Percentiles rank a stretch among this genome's conserved stretches.
These are phyloP conservation scores for Coreoperca whiteheadi DNA, from an alignment of 2,113 vertebrate genomes.

Conservation along the genomic window DNA sequence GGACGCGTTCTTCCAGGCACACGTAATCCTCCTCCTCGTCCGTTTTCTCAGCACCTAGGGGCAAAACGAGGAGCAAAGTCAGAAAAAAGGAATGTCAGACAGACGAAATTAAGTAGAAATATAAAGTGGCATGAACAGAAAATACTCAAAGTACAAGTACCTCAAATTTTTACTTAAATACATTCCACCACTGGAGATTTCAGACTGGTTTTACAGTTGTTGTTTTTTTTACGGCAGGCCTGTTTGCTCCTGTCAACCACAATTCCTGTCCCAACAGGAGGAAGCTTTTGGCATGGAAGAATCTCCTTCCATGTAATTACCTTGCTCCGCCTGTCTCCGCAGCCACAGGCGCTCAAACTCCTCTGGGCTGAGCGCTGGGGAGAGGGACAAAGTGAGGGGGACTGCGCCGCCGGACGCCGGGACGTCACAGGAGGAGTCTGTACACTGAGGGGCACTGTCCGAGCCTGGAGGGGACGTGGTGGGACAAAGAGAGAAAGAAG, in stretches of 20 bases:
- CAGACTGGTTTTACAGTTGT: not conserved
- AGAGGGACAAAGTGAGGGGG: slow-evolving; percentile 59
- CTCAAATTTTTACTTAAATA: not conserved
- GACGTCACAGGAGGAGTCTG: slow-evolving; percentile 17
- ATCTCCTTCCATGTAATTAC: slow-evolving; percentile 37
- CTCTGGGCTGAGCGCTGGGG: slow-evolving; percentile 69
- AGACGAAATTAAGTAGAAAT: not conserved
- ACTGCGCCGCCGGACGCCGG: not conserved
- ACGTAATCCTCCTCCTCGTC: slow-evolving; percentile 70
- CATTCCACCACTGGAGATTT: not conserved
- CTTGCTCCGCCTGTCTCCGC: slow-evolving; percentile 42
- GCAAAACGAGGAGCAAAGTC: not conserved
- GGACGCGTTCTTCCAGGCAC: slow-evolving; percentile 80
- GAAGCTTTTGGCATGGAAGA: not conserved
- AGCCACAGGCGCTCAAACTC: slow-evolving; percentile 77
- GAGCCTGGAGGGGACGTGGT: slow-evolving; percentile 20
- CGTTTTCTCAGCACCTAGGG: slow-evolving; percentile 37
- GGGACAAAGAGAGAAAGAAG: not conserved
- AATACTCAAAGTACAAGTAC: not conserved
- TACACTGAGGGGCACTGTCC: not conserved
- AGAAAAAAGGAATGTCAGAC: not conserved
- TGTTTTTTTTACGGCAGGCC: not conserved
- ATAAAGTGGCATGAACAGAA: not conserved
- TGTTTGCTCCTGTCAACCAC: not conserved
- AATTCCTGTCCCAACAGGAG: not conserved